Conservation (phyloP, 2,888 invertebrate genomes). For the Pandemis heparana region DNA sequence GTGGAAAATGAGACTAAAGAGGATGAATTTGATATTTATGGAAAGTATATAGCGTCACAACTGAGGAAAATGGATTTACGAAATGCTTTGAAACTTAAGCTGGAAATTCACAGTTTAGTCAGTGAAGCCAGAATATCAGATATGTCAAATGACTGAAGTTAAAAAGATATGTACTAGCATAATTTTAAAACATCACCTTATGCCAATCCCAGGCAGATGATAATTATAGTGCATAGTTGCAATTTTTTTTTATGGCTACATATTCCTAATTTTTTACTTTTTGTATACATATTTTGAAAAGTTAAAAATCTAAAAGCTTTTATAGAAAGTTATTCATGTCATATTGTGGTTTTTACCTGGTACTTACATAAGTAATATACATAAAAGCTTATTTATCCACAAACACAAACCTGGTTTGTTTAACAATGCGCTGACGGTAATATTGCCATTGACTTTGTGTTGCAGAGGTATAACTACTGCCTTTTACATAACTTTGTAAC, state of each 20-base stretch:
- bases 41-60: slow-evolving; percentile 70
- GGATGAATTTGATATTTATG: slow-evolving; percentile 75
- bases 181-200: neutral
- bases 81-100: slow-evolving; percentile 64
- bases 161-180: neutral
- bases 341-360: neutral
- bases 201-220: neutral
- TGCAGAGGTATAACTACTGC: neutral
- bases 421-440: neutral
- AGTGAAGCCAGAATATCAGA: slow-evolving; percentile 68
- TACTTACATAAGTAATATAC: no score
- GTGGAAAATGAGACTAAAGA: slow-evolving; percentile 52
- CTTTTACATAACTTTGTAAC: no score
- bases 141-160: slow-evolving; percentile 43
- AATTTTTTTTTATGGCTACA: neutral
- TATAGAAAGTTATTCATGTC: neutral
- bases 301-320: neutral
- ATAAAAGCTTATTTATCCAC: no score
- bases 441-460: neutral
- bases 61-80: slow-evolving; percentile 64
- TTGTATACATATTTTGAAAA: neutral
- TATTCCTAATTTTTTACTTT: neutral
- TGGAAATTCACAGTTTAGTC: slow-evolving; percentile 67
- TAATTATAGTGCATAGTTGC: neutral
- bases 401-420: neutral